Evolutionary conservation across 2,797 vertebrate genomes (phyloP), one percentile per base, ranked within the genome.

Genomic region (Manis crassicaudata): DNA sequence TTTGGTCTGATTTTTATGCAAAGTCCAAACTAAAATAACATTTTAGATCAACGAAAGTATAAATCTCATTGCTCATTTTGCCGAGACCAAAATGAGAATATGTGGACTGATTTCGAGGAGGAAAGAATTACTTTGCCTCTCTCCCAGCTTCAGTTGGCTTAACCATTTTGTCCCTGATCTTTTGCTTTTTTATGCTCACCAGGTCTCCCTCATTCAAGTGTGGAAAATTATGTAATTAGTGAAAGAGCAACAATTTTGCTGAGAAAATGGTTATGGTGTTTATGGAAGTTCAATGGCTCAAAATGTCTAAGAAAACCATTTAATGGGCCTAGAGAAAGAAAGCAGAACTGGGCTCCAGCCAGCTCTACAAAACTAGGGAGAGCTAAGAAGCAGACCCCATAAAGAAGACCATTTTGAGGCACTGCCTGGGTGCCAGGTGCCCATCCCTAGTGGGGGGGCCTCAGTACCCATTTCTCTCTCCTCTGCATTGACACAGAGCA

Each of bases 261-360:
- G 77, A 92, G 96, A 96, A 97, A 97, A 97, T 97, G 91, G 89
- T 88, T 96, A 90, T 96, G 95, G 95, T 95, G 86, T 95, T 96
- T 97, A 87, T 87, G 84, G 91, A 96, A 82, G 89, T 96, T 94
- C 90, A 96, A 67, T 96, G 79, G 88, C 94, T 89, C 96, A 90
- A 72, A 93, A 92, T 82, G 68, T 92, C 79, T 63, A 82, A 94
- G 67, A 62, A 96, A 96, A 84, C 65, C 72, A 97, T 93, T 96
- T 86, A 83, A 93, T 52, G 37, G 81, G 84, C 62, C 58, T 35
- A 40, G 62, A 65, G 54, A 82, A 89, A 92, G 70, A 73, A 94
- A 90, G 73, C 32, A 81, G 72, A 94, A 32, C 77, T 90, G 89
- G 93, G 54, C 23, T 52, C 35, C 29, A 23, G 89, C 88, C 92